These are phyloP conservation scores for Channa maculata DNA, from an alignment of 2,113 vertebrate genomes.

Conservation along the genomic window DNA sequence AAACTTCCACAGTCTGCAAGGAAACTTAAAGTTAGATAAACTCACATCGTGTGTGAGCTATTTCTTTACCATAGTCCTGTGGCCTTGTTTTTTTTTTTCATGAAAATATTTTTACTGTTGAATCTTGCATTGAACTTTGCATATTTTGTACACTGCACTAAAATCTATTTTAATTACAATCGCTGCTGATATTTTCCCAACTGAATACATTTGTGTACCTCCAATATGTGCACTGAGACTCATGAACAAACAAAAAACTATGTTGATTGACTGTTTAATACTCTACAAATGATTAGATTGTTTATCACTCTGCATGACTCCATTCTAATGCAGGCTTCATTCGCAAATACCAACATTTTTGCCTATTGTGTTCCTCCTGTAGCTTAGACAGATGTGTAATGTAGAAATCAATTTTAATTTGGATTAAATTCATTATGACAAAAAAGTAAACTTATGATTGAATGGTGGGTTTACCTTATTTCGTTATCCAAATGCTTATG, in stretches of 20 bases:
- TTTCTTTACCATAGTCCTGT: background rate
- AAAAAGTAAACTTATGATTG: background rate
- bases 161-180: background rate
- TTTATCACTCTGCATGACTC: slow-evolving; percentile 36
- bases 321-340: slow-evolving; percentile 19
- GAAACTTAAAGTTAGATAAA: slow-evolving; percentile 29
- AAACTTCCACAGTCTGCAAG: background rate
- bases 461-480: too few species aligned
- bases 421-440: slow-evolving; percentile 16
- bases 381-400: slow-evolving; percentile 28
- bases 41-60: background rate
- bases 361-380: slow-evolving; percentile 24
- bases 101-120: background rate
- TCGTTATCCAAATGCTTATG: background rate
- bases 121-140: background rate
- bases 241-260: slow-evolving; percentile 18
- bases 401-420: slow-evolving; percentile 24
- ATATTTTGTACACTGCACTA: background rate
- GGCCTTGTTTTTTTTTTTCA: too few species aligned
- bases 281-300: slow-evolving; percentile 45
- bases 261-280: slow-evolving; percentile 57
- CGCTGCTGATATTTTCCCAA: background rate
- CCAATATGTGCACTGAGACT: background rate
- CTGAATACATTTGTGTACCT: slow-evolving; percentile 15
- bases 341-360: slow-evolving; percentile 39